A percentile compares a stretch with the other conserved stretches of the same genome.
phyloP scores from a whole-genome alignment of 2,113 vertebrate genomes.

The Elgaria multicarinata region DNA sequence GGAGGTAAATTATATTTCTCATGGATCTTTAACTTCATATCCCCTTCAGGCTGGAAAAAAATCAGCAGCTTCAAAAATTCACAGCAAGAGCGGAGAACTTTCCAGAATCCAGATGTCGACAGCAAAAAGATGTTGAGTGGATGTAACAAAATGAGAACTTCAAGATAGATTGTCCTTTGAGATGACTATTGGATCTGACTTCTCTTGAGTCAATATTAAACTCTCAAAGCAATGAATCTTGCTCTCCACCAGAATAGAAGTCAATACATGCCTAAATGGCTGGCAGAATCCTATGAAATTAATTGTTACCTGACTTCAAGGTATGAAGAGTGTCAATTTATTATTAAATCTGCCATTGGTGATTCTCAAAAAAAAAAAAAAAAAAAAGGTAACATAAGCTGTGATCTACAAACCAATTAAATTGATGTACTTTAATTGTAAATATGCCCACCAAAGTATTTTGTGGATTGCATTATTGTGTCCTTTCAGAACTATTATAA shows the following conservation, averaged over 20 bases:
- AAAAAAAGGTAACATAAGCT: not conserved
- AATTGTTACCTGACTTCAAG: constrained; percentile 11
- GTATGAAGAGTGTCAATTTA: not conserved
- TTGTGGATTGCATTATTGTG: not conserved
- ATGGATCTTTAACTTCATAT: constrained; percentile 29
- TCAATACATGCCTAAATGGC: constrained; percentile 20
- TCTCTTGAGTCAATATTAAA: constrained; percentile 16
- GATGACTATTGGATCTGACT: not conserved
- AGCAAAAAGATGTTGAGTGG: not conserved
- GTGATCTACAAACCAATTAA: constrained; percentile 10
- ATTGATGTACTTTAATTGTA: not conserved
- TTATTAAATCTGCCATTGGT: constrained; percentile 4
- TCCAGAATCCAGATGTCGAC: constrained; percentile 11
- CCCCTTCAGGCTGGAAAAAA: not conserved
- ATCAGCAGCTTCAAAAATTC: not conserved
- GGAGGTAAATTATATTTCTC: constrained; percentile 23
- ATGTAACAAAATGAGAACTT: not conserved
- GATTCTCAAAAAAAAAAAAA: constrained; percentile 32
- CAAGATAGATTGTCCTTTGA: constrained; percentile 7
- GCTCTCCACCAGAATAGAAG: not conserved
- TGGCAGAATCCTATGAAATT: constrained; percentile 32
- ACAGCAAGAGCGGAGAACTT: constrained; percentile 9
- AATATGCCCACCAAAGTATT: not conserved
- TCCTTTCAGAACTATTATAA: constrained; percentile 50
- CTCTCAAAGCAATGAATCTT: constrained; percentile 30